A percentile compares a stretch with the other conserved stretches of the same genome.
Conservation (phyloP, 2,888 invertebrate genomes). For the Epistrophe eligans region DNA sequence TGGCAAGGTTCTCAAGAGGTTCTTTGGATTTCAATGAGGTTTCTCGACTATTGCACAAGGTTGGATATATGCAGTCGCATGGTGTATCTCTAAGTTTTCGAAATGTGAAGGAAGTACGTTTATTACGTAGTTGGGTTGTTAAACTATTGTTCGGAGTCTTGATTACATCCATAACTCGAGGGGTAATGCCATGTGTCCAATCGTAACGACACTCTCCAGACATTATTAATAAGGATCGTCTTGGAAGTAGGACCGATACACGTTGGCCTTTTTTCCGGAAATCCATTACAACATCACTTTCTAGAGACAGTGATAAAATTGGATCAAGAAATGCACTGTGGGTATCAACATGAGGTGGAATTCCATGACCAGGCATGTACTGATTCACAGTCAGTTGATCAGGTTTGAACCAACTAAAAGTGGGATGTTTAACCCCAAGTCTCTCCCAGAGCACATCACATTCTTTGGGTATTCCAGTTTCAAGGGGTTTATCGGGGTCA, state of each 20-base stretch:
- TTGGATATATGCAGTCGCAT: conserved; percentile 88
- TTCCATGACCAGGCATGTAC: conserved; percentile 95
- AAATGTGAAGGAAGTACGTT: conserved; percentile 94
- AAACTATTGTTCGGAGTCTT: conserved; percentile 85
- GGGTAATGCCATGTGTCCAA: conserved; percentile 95
- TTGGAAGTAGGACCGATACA: conserved; percentile 88
- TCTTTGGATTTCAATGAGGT: conserved; percentile 57
- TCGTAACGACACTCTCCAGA: conserved; percentile 91
- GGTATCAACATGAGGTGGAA: conserved; percentile 97
- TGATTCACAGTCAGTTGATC: conserved; percentile 94
- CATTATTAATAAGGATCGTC: conserved; percentile 91
- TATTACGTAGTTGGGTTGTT: conserved; percentile 85
- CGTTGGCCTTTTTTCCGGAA: conserved; percentile 88
- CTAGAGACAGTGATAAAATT: conserved; percentile 94
- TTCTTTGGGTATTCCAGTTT: conserved; percentile 88
- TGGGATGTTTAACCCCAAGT: conserved; percentile 74
- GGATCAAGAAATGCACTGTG: conserved; percentile 96
- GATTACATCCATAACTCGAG: conserved; percentile 91
- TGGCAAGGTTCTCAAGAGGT: conserved; percentile 85
- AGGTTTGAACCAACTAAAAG: conserved; percentile 84
- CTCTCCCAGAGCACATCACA: conserved; percentile 87
- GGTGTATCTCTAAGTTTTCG: conserved; percentile 86
- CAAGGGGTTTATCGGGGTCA: conserved; percentile 88
- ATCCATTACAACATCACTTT: conserved; percentile 93
- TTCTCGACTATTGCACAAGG: conserved; percentile 88